Evolutionary conservation across 2,113 vertebrate species (phyloP).

Genomic region (Hippolais icterina): DNA sequence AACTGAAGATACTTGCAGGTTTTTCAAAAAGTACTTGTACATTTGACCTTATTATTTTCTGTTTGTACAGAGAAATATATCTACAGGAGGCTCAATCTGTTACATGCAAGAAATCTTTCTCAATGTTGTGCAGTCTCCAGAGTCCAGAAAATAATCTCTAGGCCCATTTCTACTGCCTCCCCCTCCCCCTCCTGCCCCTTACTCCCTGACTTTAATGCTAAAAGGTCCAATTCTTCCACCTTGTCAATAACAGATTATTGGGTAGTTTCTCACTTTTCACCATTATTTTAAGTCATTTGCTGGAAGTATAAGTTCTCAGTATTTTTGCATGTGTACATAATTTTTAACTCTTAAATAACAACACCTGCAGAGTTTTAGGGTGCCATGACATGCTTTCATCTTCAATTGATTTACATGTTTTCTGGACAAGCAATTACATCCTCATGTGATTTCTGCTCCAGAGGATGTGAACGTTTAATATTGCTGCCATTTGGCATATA

Average conservation of each 20-base stretch:
- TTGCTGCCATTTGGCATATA: not conserved
- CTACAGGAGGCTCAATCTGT: not conserved
- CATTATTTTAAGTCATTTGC: not conserved
- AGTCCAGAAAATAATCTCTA: not conserved
- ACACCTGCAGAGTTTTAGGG: not conserved
- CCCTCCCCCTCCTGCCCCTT: fast-evolving
- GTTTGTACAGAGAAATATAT: not conserved
- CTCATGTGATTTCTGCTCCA: not conserved
- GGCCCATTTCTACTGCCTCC: not conserved
- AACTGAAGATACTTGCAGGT: not conserved
- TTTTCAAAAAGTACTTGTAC: not conserved
- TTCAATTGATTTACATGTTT: not conserved
- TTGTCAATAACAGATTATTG: not conserved
- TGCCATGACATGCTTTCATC: not conserved
- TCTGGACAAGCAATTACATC: not conserved
- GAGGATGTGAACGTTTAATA: not conserved
- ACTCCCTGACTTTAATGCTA: fast-evolving
- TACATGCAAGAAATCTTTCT: not conserved
- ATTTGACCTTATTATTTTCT: not conserved
- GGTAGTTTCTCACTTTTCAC: not conserved
- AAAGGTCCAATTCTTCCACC: not conserved
- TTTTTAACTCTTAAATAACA: not conserved
- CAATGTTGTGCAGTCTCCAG: not conserved
- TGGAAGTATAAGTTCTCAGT: not conserved
- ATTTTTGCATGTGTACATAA: not conserved